Evolutionary conservation across 2,888 invertebrate species (phyloP).

Genomic region (Dolichomitus sp.): DNA sequence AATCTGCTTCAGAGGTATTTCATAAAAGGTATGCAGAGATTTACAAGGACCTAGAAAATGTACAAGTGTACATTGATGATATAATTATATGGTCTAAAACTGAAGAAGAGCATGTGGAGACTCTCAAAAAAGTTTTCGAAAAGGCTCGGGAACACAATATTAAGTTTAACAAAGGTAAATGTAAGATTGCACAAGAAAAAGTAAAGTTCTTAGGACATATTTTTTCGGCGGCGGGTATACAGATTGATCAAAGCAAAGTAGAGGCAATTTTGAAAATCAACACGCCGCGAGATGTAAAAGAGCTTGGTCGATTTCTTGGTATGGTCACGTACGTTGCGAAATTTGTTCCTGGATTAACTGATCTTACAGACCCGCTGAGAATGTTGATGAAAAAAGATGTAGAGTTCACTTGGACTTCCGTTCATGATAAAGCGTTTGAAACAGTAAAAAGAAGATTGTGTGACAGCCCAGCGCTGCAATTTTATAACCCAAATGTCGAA

Average conservation of each 20-base stretch:
- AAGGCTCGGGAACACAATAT: constrained; percentile 48
- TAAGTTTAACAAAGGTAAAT: constrained; percentile 63
- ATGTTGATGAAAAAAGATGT: constrained; percentile 56
- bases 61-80: constrained; percentile 68
- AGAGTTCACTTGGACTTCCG: constrained; percentile 52
- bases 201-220: constrained; percentile 61
- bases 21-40: constrained; percentile 65
- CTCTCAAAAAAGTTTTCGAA: constrained; percentile 47
- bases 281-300: constrained; percentile 53
- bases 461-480: constrained; percentile 59
- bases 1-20: constrained; percentile 66
- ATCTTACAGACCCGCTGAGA: constrained; percentile 49
- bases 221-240: constrained; percentile 52
- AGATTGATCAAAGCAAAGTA: constrained; percentile 50
- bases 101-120: constrained; percentile 45
- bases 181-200: constrained; percentile 48
- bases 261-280: constrained; percentile 56
- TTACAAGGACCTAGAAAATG: too few species aligned
- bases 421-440: constrained; percentile 60
- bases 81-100: constrained; percentile 65
- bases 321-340: constrained; percentile 66
- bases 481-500: constrained; percentile 62
- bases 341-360: constrained; percentile 59
- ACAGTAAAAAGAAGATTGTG: constrained; percentile 59
- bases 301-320: constrained; percentile 61